A percentile compares a stretch with the other conserved stretches of the same genome.
These are phyloP conservation scores for Rana temporaria DNA, from an alignment of 2,113 vertebrate genomes.

Conservation along the genomic window DNA sequence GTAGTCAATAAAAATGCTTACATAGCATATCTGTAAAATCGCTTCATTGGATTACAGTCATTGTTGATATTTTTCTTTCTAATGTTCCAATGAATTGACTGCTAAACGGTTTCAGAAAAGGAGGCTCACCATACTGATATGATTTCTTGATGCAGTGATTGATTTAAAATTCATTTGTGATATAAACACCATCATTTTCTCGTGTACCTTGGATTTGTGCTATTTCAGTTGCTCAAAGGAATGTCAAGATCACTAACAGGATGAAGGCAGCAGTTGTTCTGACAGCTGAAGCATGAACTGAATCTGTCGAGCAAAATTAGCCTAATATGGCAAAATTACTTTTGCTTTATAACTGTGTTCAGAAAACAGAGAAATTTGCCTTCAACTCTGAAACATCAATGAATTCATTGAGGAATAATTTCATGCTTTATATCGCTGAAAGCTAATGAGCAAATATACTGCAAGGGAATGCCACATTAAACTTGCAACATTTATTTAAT, in stretches of 20 bases:
- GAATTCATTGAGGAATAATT: constrained; percentile 51
- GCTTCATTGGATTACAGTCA: too few relatives aligned
- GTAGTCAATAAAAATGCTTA: too few relatives aligned
- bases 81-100: neutral
- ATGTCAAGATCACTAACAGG: constrained; percentile 70
- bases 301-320: constrained; percentile 75
- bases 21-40: too few relatives aligned
- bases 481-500: constrained; percentile 20
- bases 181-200: constrained; percentile 57
- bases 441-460: constrained; percentile 45
- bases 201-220: constrained; percentile 65
- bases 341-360: constrained; percentile 67
- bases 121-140: neutral
- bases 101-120: neutral
- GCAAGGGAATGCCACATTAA: neutral
- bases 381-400: constrained; percentile 39
- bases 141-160: neutral
- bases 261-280: constrained; percentile 66
- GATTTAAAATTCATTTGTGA: constrained; percentile 62
- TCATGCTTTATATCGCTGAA: constrained; percentile 30
- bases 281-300: constrained; percentile 74
- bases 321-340: constrained; percentile 69
- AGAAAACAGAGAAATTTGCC: constrained; percentile 36
- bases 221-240: constrained; percentile 69
- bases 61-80: too few relatives aligned